Evolutionary conservation across 1,140 invertebrate species (phyloP), one percentile per base, ranked within the genome.

Genomic region (Nebria ingens): DNA sequence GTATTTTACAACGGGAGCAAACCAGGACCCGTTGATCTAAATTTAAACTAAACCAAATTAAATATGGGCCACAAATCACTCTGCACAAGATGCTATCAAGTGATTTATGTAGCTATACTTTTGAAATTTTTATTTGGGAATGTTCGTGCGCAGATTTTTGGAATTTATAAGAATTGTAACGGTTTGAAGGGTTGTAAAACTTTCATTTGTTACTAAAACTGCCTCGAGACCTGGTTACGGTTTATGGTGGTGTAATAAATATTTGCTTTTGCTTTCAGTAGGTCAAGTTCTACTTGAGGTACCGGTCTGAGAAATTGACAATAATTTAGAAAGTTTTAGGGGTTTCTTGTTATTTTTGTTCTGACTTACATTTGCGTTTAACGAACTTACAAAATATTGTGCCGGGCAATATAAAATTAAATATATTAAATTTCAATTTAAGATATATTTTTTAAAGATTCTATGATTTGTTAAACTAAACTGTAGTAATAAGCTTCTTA

Each of bases 61-160:
- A 45, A 45, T 45, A 45, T 45, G 40, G 40, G 17, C 40, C 40
- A 45, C 40, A 45, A 45, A 45, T 45, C 40, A 45, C 40, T 45
- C 40, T n/a, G 25, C 25, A n/a, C 25, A 34, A 45, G 9, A 45
- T 45, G 17, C 40, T 45, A 45, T 45, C 40, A 17, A 4, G 9
- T 9, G 17, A 12, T 45, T 45, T 12, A 12, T 17, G 9, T 34
- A 45, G 17, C 9, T 17, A 9, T 17, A 45, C 9, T 45, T 45
- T 45, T 45, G 6, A 45, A 45, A 45, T 9, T 45, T 45, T 45
- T 45, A 45, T 45, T 45, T 45, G 3, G 15, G 17, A 4, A 45
- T 17, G 40, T 11, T 4, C 40, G n/a, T 34, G 40, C 40, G 40
- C n/a, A n/a, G 40, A 45, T 45, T 45, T 45, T 45, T 17, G 9